These are phyloP conservation scores for Yponomeuta cagnagella DNA, from an alignment of 2,888 invertebrate genomes.

Conservation along the genomic window DNA sequence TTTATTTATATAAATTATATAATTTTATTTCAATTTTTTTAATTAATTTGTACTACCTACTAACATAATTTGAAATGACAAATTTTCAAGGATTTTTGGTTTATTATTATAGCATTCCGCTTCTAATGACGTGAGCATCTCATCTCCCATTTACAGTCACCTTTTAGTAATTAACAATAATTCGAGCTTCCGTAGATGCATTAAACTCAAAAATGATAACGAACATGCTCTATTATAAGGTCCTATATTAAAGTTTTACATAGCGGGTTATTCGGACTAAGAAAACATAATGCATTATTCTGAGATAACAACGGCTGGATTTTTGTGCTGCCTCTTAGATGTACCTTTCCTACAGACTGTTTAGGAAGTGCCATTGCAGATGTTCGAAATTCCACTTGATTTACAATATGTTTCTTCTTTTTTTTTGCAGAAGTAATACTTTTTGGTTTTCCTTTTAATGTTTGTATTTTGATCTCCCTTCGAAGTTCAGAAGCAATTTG, in stretches of 20 bases:
- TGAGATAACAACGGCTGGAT: conserved; percentile 15
- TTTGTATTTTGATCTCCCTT: background rate
- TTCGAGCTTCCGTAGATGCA: no score
- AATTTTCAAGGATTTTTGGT: no score
- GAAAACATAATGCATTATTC: conserved; percentile 19
- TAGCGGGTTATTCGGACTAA: conserved; percentile 17
- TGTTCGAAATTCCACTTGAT: background rate
- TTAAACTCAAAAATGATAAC: no score
- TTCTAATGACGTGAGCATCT: no score
- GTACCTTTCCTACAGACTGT: conserved; percentile 14
- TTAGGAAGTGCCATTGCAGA: background rate
- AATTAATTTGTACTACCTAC: no score
- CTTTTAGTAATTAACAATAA: no score
- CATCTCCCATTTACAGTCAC: no score
- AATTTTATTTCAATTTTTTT: no score
- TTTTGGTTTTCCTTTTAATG: background rate
- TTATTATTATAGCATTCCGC: no score
- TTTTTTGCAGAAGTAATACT: background rate
- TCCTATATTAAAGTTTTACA: conserved; percentile 12
- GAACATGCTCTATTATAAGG: no score
- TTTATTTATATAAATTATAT: no score
- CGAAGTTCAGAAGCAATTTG: background rate
- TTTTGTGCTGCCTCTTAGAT: conserved; percentile 16
- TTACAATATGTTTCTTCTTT: background rate
- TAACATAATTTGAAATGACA: no score